Evolutionary conservation across 2,113 vertebrate species (phyloP).

Genomic region (Perccottus glenii): DNA sequence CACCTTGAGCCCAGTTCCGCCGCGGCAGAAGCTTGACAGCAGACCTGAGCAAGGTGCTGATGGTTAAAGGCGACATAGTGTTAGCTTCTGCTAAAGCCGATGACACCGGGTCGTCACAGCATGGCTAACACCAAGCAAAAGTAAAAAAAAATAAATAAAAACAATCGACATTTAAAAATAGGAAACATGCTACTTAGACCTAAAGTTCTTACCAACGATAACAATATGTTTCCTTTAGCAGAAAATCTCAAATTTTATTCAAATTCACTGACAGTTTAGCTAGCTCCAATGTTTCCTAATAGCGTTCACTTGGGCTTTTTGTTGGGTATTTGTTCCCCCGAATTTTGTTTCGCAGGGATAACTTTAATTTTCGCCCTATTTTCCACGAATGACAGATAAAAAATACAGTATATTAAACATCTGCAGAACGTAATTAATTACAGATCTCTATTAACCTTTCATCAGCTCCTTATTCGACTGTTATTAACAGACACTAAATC

Average conservation of each 20-base stretch:
- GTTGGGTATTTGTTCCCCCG: neutral
- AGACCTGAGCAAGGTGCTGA: slow-evolving; percentile 26
- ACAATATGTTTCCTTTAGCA: neutral
- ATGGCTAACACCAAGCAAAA: slow-evolving; percentile 12
- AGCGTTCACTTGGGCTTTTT: neutral
- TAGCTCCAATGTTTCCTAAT: slow-evolving; percentile 21
- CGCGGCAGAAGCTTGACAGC: slow-evolving; percentile 49
- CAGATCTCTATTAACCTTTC: too few species aligned
- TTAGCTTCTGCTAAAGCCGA: slow-evolving; percentile 26
- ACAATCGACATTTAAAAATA: neutral
- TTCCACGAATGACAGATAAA: too few species aligned
- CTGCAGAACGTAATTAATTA: too few species aligned
- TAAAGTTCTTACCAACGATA: neutral
- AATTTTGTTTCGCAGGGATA: neutral
- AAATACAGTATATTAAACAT: too few species aligned
- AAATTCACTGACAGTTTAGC: neutral
- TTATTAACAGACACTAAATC: too few species aligned
- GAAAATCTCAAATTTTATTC: neutral
- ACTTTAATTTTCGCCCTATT: neutral
- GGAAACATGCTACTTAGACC: neutral
- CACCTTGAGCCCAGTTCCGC: slow-evolving; percentile 57
- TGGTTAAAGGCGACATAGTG: slow-evolving; percentile 60
- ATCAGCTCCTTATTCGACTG: too few species aligned
- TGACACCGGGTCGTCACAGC: slow-evolving; percentile 42
- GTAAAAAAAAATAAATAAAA: too few species aligned